Evolutionary conservation across 2,797 vertebrate species (phyloP).

Genomic region (Sandelia bainsii): DNA sequence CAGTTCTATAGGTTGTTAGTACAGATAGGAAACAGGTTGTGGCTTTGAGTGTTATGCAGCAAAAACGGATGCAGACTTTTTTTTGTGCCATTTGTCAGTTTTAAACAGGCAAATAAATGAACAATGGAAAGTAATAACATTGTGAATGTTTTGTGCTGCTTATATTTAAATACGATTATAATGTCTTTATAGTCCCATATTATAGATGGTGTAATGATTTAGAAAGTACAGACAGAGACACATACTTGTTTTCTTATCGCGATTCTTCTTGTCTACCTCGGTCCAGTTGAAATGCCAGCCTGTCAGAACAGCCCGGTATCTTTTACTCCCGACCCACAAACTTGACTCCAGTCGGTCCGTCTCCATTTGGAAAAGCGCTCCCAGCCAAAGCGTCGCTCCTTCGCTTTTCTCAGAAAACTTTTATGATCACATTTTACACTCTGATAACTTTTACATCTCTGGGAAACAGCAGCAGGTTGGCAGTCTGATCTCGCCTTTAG

Average conservation of each 20-base stretch:
- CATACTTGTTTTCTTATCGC: conserved; percentile 81
- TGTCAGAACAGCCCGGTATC: conserved; percentile 79
- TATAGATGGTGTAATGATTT: neutral
- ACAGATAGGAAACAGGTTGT: neutral
- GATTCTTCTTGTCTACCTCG: conserved; percentile 82
- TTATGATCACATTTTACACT: conserved; percentile 21
- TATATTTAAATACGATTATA: neutral
- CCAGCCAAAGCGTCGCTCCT: conserved; percentile 10
- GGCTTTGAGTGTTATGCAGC: neutral
- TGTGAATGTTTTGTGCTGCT: neutral
- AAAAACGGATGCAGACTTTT: neutral
- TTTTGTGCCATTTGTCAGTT: neutral
- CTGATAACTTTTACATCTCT: conserved; percentile 2
- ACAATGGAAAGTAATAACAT: neutral
- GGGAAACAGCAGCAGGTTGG: neutral
- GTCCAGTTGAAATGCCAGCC: conserved; percentile 86
- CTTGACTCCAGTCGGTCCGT: conserved; percentile 81
- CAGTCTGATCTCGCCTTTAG: conserved; percentile 10
- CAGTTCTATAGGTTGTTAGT: neutral
- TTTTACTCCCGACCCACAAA: conserved; percentile 82
- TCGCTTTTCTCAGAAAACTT: conserved; percentile 15
- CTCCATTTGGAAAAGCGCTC: conserved; percentile 71
- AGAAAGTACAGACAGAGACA: neutral
- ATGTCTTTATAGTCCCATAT: neutral
- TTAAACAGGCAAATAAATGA: neutral